Percentiles rank a stretch among this genome's conserved stretches.
phyloP scores from a whole-genome alignment of 2,888 invertebrate genomes.

The Caenorhabditis sinica region DNA sequence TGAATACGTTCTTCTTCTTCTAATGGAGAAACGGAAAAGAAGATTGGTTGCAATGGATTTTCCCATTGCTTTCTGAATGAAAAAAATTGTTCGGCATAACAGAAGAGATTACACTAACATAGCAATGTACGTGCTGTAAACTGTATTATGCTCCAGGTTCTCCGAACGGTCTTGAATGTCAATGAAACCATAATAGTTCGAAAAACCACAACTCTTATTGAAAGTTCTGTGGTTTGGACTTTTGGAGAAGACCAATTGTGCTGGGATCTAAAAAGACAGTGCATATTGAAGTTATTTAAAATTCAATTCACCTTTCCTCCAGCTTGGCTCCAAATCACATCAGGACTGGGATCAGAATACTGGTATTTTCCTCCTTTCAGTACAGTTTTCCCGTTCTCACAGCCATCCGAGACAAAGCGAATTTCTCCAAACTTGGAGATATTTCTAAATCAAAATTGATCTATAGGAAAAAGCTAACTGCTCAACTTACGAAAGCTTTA shows the following conservation, averaged over 20 bases:
- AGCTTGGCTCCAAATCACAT: neutral
- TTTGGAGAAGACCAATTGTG: neutral
- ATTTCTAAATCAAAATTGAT: no score
- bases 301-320: neutral
- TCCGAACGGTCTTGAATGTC: neutral
- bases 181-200: slow-evolving; percentile 13
- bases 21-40: neutral
- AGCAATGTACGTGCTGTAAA: neutral
- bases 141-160: neutral
- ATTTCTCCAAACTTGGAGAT: neutral
- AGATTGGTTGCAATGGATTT: neutral
- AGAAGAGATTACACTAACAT: neutral
- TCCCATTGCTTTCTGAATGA: neutral
- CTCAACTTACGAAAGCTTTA: no score
- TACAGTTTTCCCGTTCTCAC: neutral
- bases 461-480: no score
- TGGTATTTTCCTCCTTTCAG: neutral
- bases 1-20: neutral
- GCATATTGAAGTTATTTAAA: no score
- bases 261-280: slow-evolving; percentile 1
- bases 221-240: neutral
- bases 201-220: slow-evolving; percentile 12
- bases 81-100: neutral
- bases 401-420: neutral
- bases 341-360: neutral